A percentile compares a stretch with the other conserved stretches of the same genome.
phyloP scores from a whole-genome alignment of 2,888 invertebrate species.

The Alsophila aescularia region DNA sequence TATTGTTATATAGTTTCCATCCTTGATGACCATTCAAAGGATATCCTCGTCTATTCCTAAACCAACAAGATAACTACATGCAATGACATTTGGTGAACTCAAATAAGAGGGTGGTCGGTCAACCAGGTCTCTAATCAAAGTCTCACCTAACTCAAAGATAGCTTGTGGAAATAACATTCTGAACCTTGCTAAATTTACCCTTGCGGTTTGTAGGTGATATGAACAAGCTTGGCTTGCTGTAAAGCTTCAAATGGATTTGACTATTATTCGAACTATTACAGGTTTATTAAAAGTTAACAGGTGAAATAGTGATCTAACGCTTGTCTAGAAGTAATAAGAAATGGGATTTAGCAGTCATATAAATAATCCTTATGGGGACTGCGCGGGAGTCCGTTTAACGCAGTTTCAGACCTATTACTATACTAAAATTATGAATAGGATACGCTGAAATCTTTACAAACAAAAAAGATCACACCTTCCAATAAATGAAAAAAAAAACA shows the following conservation, averaged over 20 bases:
- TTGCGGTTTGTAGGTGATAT: conserved; percentile 6
- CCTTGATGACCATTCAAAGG: neutral
- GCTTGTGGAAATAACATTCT: conserved; percentile 30
- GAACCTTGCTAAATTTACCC: conserved; percentile 11
- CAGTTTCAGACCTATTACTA: no score
- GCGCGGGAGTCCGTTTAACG: no score
- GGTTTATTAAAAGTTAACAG: neutral
- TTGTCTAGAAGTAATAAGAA: no score
- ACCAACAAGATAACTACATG: conserved; percentile 22
- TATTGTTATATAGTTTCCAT: neutral
- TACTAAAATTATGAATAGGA: no score
- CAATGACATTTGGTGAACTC: conserved; percentile 33
- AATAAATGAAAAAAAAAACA: no score
- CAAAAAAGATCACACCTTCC: no score
- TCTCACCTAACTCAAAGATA: conserved; percentile 35
- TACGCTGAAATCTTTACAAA: no score
- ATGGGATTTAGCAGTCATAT: no score
- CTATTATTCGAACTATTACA: neutral
- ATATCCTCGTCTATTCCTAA: neutral
- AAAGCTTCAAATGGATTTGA: neutral
- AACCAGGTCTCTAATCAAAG: conserved; percentile 40
- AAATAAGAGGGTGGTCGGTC: conserved; percentile 32
- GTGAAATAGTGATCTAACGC: no score
- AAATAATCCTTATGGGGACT: no score
- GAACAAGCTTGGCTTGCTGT: neutral